Evolutionary conservation across 2,888 invertebrate genomes (phyloP).

Genomic region (Abscondita cerata): DNA sequence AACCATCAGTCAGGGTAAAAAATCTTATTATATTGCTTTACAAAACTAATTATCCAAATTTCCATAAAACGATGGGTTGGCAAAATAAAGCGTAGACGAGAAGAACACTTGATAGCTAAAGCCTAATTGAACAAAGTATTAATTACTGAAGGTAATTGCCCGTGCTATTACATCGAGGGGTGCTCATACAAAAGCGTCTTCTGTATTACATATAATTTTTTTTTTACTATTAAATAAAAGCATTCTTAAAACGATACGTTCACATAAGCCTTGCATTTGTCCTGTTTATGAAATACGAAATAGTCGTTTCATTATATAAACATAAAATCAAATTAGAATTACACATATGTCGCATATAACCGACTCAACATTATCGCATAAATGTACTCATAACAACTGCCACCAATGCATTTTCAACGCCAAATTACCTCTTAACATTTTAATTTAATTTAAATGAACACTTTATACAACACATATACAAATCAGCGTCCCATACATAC

Average conservation of each 20-base stretch:
- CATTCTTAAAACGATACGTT: no score
- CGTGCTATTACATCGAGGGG: conserved; percentile 34
- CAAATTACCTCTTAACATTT: conserved; percentile 23
- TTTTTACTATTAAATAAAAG: not conserved
- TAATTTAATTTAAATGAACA: conserved; percentile 19
- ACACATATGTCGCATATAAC: conserved; percentile 31
- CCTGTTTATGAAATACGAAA: conserved; percentile 31
- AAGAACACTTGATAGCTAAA: conserved; percentile 26
- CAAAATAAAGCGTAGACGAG: conserved; percentile 22
- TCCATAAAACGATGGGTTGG: conserved; percentile 26
- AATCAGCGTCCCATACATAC: no score
- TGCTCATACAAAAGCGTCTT: conserved; percentile 24
- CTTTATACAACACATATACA: not conserved
- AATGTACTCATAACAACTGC: conserved; percentile 25
- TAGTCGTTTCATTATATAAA: conserved; percentile 33
- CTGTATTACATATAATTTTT: conserved; percentile 24
- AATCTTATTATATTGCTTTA: conserved; percentile 13
- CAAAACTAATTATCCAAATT: conserved; percentile 28
- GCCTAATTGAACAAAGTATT: conserved; percentile 34
- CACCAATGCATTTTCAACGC: conserved; percentile 19
- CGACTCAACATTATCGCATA: conserved; percentile 26
- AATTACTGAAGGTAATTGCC: conserved; percentile 38
- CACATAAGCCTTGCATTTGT: not conserved
- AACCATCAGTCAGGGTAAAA: no score
- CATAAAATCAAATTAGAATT: conserved; percentile 34